phyloP scores from a whole-genome alignment of 2,888 invertebrate species.

The Sericinus montela region DNA sequence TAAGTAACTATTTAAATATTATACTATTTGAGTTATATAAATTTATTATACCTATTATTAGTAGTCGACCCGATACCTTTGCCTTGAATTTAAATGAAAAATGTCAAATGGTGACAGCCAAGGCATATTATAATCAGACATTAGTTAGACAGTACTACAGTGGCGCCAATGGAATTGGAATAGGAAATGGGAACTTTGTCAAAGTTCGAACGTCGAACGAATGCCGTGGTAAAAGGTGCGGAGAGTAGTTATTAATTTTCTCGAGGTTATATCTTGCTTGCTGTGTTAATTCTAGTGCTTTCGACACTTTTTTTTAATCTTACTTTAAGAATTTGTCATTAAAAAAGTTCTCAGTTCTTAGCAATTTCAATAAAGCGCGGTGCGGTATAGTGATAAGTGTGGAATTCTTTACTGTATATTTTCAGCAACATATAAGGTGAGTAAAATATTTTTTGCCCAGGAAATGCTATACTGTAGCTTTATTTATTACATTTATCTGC shows the following conservation, averaged over 20 bases:
- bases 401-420: slow-evolving; percentile 3
- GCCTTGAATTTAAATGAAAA: too few species aligned
- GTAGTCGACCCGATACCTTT: too few species aligned
- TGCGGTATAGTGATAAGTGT: slow-evolving; percentile 4
- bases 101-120: too few species aligned
- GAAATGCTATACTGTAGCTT: not conserved
- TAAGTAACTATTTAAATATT: too few species aligned
- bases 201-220: slow-evolving; percentile 8
- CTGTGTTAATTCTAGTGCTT: slow-evolving; percentile 7
- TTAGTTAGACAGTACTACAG: slow-evolving; percentile 19
- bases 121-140: too few species aligned
- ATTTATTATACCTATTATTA: too few species aligned
- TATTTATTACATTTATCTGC: slow-evolving; percentile 1
- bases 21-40: too few species aligned
- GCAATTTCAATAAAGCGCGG: not conserved
- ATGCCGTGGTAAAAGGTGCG: slow-evolving; percentile 9
- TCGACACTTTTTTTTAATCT: not conserved
- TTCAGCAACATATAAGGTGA: slow-evolving; percentile 5
- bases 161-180: slow-evolving; percentile 12
- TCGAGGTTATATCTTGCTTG: not conserved
- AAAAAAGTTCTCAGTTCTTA: not conserved
- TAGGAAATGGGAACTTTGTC: slow-evolving; percentile 6
- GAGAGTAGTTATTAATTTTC: slow-evolving; percentile 5
- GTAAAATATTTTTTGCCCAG: slow-evolving; percentile 15
- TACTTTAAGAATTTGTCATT: not conserved